Conservation (phyloP, 2,888 invertebrate species). For the Hyppa rectilinea region DNA sequence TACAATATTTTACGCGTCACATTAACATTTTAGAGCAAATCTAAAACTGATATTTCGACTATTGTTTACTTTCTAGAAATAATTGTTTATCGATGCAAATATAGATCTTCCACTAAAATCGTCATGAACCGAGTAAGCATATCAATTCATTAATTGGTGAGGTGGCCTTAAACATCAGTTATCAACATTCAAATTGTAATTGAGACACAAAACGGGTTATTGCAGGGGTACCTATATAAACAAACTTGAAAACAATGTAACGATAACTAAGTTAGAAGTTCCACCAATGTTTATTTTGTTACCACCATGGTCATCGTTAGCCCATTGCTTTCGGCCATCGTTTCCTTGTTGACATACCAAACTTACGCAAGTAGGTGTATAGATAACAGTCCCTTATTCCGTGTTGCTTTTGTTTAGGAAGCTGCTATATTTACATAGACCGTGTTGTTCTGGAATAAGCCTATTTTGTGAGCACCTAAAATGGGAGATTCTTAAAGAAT, state of each 20-base stretch:
- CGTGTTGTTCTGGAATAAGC: not conserved
- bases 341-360: slow-evolving; percentile 49
- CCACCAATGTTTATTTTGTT: slow-evolving; percentile 49
- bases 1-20: slow-evolving; percentile 7
- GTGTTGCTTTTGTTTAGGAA: slow-evolving; percentile 25
- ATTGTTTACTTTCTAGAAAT: not conserved
- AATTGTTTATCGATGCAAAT: not conserved
- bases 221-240: slow-evolving; percentile 38
- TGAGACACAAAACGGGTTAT: slow-evolving; percentile 42
- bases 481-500: not conserved
- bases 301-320: slow-evolving; percentile 53
- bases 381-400: slow-evolving; percentile 27
- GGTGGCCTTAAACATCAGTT: slow-evolving; percentile 5
- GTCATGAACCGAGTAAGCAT: not conserved
- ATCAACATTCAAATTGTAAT: slow-evolving; percentile 33
- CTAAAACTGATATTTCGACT: not conserved
- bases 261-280: slow-evolving; percentile 48
- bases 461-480: not conserved
- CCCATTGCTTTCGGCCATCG: slow-evolving; percentile 38
- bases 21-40: slow-evolving; percentile 9
- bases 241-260: slow-evolving; percentile 53
- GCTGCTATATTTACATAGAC: slow-evolving; percentile 4
- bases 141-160: slow-evolving; percentile 8
- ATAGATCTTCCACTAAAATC: too few relatives aligned
- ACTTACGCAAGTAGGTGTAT: slow-evolving; percentile 38